Evolutionary conservation across 2,888 invertebrate genomes (phyloP), one percentile per base, ranked within the genome.

Genomic region (Agrotis ipsilon): DNA sequence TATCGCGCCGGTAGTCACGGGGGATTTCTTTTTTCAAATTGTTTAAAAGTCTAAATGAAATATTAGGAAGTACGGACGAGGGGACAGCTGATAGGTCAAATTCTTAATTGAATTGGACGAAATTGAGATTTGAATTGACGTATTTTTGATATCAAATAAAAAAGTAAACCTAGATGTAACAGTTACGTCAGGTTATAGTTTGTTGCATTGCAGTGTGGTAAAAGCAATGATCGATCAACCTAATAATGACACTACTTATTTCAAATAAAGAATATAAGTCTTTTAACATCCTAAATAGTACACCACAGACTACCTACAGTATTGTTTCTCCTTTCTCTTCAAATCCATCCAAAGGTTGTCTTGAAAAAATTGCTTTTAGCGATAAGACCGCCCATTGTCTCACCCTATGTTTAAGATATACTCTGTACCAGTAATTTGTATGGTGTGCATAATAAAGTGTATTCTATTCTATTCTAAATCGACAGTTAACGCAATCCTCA

Each of bases 11-110:
- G 74, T 68, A 81, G 68, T 81, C 74, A 60, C 67, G 32, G 51
- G 61, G 65, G 77, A 65, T 72, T 87, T 82, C 71, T 74, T 78
- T 78, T n/a, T 77, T 76, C 78, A 68, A 82, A 80, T 85, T 79
- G 76, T 78, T 65, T 70, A 66, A 77, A 82, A 71, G 27, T 74
- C 54, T 43, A 65, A 72, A 77, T 82, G 46, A 72, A 84, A 72
- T 81, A 79, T 82, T 62, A 43, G 75, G 61, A 59, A 71, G 64
- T 61, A 62, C 51, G 60, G 46, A 55, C 60, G 51, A 61, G 18
- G 54, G 43, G 43, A 65, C 21, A 11, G 70, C 68, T 54, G 45
- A 72, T 68, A n/a, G 55, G 58, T 63, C 39, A 11, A 39, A 39
- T 39, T 39, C 39, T 39, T 39, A 39, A 39, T 69, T 68, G n/a